Percentiles rank a stretch among this genome's conserved stretches.
phyloP scores from a whole-genome alignment of 1,140 invertebrate species.

The Drosophila nannoptera region DNA sequence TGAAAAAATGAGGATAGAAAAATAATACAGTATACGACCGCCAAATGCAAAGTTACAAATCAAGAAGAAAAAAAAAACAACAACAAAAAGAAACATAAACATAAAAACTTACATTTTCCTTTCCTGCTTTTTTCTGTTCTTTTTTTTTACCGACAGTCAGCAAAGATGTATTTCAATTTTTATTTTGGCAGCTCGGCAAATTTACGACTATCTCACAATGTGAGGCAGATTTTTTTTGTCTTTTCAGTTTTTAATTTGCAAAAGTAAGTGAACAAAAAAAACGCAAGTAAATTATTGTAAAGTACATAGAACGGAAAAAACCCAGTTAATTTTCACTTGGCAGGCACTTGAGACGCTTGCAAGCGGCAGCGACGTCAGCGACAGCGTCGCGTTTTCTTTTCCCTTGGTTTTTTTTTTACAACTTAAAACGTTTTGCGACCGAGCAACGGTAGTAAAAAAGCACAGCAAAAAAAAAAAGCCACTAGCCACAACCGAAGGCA shows the following conservation, averaged over 20 bases:
- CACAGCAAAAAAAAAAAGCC: slow-evolving; percentile 10
- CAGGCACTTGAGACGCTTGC: slow-evolving; percentile 28
- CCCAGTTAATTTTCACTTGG: slow-evolving; percentile 50
- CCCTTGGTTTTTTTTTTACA: not conserved
- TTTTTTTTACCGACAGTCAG: slow-evolving; percentile 45
- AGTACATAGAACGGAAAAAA: slow-evolving; percentile 48
- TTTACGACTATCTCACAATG: slow-evolving; percentile 35
- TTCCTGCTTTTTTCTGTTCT: not conserved
- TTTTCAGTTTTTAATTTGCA: slow-evolving; percentile 22
- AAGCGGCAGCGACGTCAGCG: slow-evolving; percentile 7
- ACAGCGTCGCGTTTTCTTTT: slow-evolving; percentile 11
- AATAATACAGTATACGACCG: slow-evolving; percentile 22
- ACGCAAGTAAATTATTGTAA: slow-evolving; percentile 35
- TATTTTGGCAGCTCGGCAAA: slow-evolving; percentile 48
- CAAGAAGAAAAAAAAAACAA: slow-evolving; percentile 18
- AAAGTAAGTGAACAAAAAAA: slow-evolving; percentile 36
- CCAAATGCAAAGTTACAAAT: too few relatives aligned
- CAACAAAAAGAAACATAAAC: not conserved
- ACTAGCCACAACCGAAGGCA: not conserved
- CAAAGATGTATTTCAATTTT: slow-evolving; percentile 46
- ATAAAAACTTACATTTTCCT: slow-evolving; percentile 57
- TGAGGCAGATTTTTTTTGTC: not conserved
- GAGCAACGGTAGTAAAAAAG: slow-evolving; percentile 16
- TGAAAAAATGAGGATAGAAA: not conserved
- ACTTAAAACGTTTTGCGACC: not conserved